Evolutionary conservation across 2,888 invertebrate genomes (phyloP), one percentile per base, ranked within the genome.

Genomic region (Polyploca ridens): DNA sequence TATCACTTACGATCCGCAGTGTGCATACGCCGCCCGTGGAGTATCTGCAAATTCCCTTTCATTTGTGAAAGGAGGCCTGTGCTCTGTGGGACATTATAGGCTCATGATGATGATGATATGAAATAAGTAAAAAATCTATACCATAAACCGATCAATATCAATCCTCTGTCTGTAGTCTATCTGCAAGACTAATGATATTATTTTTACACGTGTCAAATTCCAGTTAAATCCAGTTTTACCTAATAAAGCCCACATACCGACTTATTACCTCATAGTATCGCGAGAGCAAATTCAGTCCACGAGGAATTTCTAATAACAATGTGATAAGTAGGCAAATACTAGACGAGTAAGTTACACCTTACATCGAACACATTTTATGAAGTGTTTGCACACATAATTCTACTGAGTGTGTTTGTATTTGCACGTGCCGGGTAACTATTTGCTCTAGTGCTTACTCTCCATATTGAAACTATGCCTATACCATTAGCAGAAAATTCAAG

Each of bases 381-480:
- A 66, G 67, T 81, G 69, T 73, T 72, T 76, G 62, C 66, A 64
- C 14, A 61, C 49, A 35, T 61, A 49, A 35, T 54, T 41, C 27
- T 41, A 58, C 41, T 35, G 57, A 76, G 72, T 70, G 71, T 76
- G 76, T 80, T 79, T 79, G 72, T 58, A 62, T 76, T 76, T 74
- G 69, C 64, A 16, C 46, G n/a, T 58, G 10, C 7, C 54, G n/a
- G 16, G 3, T 13, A 13, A 13, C 13, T 54, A 8, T 54, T 54
- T 54, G 19, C 54, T 19, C 19, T 54, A 19, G 54, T 54, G 19
- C 54, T 54, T 54, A 19, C 54, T 16, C 19, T 54, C 19, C 19
- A 19, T 19, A 54, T 54, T 54, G 19, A 54, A 54, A 54, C 54
- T 19, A 19, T 54, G 19, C 19, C 54, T 54, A 54, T 54, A 0